Evolutionary conservation across 2,888 invertebrate species (phyloP).

Genomic region (Tetrapedia diversipes): DNA sequence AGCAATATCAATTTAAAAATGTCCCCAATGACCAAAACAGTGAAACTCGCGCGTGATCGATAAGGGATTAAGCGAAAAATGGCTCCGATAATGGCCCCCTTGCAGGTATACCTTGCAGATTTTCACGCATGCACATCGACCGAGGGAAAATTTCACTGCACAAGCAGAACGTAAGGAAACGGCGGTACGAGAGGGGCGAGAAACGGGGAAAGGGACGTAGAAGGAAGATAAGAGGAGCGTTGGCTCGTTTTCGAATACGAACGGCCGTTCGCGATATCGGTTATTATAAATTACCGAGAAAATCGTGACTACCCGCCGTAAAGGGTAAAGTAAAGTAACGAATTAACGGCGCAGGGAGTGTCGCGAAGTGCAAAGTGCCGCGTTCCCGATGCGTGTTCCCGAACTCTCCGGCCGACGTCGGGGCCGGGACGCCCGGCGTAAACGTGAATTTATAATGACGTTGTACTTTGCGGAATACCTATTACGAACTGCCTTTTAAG

Average conservation of each 20-base stretch:
- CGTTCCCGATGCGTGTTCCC: conserved; percentile 60
- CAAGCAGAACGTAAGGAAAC: not conserved
- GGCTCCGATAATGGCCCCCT: too few species aligned
- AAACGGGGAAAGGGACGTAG: not conserved
- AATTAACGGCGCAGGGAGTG: conserved; percentile 73
- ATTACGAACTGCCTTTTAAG: conserved; percentile 67
- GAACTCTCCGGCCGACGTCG: conserved; percentile 42
- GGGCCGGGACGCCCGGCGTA: conserved; percentile 40
- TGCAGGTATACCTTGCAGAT: too few species aligned
- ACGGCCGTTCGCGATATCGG: conserved; percentile 71
- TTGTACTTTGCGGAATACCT: conserved; percentile 62
- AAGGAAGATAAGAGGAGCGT: conserved; percentile 53
- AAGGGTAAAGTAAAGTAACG: conserved; percentile 74
- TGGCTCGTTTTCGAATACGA: conserved; percentile 72
- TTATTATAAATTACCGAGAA: conserved; percentile 71
- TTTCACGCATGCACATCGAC: not conserved
- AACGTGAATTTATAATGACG: conserved; percentile 72
- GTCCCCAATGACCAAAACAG: too few species aligned
- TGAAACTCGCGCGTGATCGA: too few species aligned
- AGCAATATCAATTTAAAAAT: too few species aligned
- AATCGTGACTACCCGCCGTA: conserved; percentile 69
- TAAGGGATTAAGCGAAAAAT: too few species aligned
- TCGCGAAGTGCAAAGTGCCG: conserved; percentile 71
- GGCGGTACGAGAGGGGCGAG: not conserved
- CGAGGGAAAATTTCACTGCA: not conserved